Percentiles rank a stretch among this genome's conserved stretches.
phyloP scores from a whole-genome alignment of 2,888 invertebrate species.

The Caradrina kadenii region DNA sequence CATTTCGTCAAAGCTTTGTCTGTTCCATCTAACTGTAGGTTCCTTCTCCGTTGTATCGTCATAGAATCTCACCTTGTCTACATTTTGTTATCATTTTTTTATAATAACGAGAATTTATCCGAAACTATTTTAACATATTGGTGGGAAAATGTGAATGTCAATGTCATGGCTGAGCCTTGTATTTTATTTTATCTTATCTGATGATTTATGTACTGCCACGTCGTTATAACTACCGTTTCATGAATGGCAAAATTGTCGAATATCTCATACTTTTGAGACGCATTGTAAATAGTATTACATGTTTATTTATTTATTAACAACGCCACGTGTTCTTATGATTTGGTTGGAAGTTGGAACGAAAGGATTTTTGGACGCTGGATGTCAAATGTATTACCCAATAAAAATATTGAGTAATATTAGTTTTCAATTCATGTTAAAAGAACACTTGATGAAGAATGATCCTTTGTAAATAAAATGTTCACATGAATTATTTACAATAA shows the following conservation, averaged over 20 bases:
- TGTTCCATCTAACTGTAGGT: slow-evolving; percentile 82
- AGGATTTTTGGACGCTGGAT: slow-evolving; percentile 39
- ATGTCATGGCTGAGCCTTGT: slow-evolving; percentile 51
- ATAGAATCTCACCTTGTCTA: slow-evolving; percentile 62
- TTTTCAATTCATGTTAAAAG: slow-evolving; percentile 34
- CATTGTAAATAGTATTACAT: slow-evolving; percentile 73
- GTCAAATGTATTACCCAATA: slow-evolving; percentile 32
- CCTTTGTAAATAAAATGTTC: slow-evolving; percentile 76
- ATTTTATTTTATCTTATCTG: slow-evolving; percentile 59
- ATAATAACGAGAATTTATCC: slow-evolving; percentile 46
- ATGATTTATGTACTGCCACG: slow-evolving; percentile 66
- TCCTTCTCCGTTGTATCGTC: slow-evolving; percentile 64
- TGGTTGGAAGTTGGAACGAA: slow-evolving; percentile 55
- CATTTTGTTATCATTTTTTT: slow-evolving; percentile 63
- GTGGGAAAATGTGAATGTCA: slow-evolving; percentile 56
- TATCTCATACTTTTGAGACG: slow-evolving; percentile 60
- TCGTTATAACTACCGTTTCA: slow-evolving; percentile 56
- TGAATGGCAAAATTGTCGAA: slow-evolving; percentile 57
- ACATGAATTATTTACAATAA: slow-evolving; percentile 68
- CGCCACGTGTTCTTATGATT: slow-evolving; percentile 51
- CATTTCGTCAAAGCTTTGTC: slow-evolving; percentile 71
- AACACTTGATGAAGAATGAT: slow-evolving; percentile 45
- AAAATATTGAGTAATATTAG: slow-evolving; percentile 1
- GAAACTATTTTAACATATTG: slow-evolving; percentile 47
- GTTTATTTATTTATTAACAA: slow-evolving; percentile 62